Evolutionary conservation across 2,797 vertebrate genomes (phyloP).

Genomic region (Pantherophis alleghaniensis): DNA sequence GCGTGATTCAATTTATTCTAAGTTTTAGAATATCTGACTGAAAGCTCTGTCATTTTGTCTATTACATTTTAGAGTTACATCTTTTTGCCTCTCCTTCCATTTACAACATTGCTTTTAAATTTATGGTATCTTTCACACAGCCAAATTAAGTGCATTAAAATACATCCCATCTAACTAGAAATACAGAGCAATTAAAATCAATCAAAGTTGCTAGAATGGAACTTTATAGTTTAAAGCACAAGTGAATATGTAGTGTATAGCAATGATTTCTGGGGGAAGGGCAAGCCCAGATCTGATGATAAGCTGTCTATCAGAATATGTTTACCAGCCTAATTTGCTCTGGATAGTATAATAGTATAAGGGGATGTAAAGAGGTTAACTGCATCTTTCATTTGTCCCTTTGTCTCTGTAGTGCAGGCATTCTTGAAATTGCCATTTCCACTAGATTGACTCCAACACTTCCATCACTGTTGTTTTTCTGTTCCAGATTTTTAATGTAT

Average conservation of each 20-base stretch:
- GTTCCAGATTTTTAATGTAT: background rate
- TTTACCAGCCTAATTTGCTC: background rate
- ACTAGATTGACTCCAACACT: background rate
- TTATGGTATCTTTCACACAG: conserved; percentile 46
- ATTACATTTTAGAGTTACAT: conserved; percentile 43
- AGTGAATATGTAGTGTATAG: background rate
- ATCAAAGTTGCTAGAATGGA: conserved; percentile 11
- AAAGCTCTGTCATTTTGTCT: conserved; percentile 51
- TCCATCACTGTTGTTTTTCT: background rate
- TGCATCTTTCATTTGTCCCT: background rate
- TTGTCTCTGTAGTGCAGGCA: background rate
- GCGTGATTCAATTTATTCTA: conserved; percentile 38
- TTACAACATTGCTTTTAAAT: conserved; percentile 37
- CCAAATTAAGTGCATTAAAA: conserved; percentile 51
- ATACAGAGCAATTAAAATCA: conserved; percentile 36
- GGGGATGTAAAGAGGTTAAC: background rate
- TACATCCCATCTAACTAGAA: conserved; percentile 22
- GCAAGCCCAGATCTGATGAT: background rate
- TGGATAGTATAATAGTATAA: background rate
- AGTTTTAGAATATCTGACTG: conserved; percentile 55
- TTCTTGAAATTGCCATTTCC: background rate
- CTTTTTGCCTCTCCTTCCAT: conserved; percentile 36
- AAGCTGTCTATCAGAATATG: background rate
- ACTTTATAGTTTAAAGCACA: background rate
- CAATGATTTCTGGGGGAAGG: background rate